Base-by-base conservation (phyloP, 2,888 invertebrate genomes). In the Harmothoe impar region DNA sequence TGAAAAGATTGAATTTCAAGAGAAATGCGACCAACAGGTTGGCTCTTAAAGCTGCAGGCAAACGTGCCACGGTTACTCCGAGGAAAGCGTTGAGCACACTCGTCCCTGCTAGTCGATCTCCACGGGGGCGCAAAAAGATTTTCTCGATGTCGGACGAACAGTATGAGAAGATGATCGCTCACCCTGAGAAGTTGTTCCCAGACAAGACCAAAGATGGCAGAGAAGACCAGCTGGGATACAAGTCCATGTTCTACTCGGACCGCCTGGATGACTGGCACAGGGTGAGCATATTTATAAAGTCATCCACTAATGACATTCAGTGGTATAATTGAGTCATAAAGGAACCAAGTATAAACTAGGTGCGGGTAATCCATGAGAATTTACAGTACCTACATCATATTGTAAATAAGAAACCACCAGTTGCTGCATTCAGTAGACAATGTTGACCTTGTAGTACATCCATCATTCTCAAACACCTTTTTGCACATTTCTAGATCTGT, bases 61-160 rank as follows among this genome's bases (percentile, higher is more conserved):
- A 43, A 43, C 43, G 43, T 43, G 43, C 43, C 10, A 10, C 3
- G 5, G 10, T 43, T 43, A n/a, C 62, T 20, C 62, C 62, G 62
- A 62, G 15, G 62, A 62, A 77, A 29, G 5, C 3, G 31, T 25
- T 29, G 25, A 29, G 7, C 29, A 17, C 15, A 77, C n/a, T n/a
- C n/a, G 25, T 77, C 5, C 25, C 43, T 7, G 10, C 43, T 7
- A 43, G 43, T 43, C 43, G 25, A 25, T 77, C 77, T n/a, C 77
- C 77, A 29, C 25, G 17, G 17, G 84, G 84, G 1, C 35, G 84
- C 17, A 31, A 31, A 17, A 23, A 29, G 23, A 25, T 84, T 5
- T 84, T 84, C 84, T 20, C 15, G 5, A 84, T 84, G 84, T 43
- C 84, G 23, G 29, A 84, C 17, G 84, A 84, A 20, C 33, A 84